These are phyloP conservation scores for Marmota flaviventris DNA, from an alignment of 2,113 vertebrate species.

Conservation along the genomic window DNA sequence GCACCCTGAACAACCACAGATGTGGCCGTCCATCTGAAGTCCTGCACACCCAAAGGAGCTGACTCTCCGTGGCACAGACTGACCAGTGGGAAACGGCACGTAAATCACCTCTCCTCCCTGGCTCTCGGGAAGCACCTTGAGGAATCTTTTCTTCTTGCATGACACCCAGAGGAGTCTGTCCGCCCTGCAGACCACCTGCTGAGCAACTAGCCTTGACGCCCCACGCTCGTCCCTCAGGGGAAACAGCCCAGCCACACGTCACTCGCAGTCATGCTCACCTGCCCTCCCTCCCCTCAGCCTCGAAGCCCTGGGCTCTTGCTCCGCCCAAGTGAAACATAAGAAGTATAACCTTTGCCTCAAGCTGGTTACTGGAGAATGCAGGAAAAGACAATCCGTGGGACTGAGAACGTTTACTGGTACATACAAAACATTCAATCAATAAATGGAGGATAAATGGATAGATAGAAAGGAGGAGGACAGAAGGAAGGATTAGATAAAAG, in stretches of 20 bases:
- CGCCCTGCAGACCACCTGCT: not conserved
- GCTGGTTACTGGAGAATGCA: not conserved
- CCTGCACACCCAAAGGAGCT: not conserved
- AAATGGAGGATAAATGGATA: too few relatives aligned
- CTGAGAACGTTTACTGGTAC: not conserved
- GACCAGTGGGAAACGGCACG: not conserved
- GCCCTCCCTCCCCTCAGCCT: not conserved
- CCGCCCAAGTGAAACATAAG: not conserved
- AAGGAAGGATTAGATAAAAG: not conserved
- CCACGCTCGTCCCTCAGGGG: accelerated
- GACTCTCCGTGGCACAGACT: not conserved
- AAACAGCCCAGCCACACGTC: not conserved
- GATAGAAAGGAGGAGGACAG: not conserved
- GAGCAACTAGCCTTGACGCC: not conserved
- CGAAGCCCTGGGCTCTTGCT: not conserved
- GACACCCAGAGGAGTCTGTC: not conserved
- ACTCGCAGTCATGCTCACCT: not conserved
- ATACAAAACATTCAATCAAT: not conserved
- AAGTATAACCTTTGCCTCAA: not conserved
- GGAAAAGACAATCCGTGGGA: not conserved
- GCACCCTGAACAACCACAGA: not conserved
- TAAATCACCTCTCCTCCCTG: not conserved
- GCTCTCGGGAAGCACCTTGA: not conserved
- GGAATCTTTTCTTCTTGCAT: not conserved
- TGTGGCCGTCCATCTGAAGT: not conserved